phyloP scores from a whole-genome alignment of 2,113 vertebrate genomes.

The Notothenia rossii region DNA sequence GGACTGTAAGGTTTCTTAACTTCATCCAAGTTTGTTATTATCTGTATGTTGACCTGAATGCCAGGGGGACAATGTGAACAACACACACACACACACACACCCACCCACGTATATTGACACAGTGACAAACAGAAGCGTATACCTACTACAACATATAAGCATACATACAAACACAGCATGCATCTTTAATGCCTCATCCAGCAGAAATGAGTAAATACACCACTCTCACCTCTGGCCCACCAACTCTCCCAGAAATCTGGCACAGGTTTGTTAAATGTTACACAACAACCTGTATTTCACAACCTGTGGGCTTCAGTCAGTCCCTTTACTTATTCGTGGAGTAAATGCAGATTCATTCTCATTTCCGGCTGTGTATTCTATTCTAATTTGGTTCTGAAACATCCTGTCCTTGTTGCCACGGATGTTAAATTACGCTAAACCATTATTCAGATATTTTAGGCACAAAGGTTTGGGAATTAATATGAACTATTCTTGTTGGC shows the following conservation, averaged over 20 bases:
- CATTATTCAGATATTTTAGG: conserved; percentile 36
- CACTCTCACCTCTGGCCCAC: conserved; percentile 60
- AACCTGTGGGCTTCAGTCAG: conserved; percentile 57
- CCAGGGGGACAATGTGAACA: conserved; percentile 43
- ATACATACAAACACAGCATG: conserved; percentile 25
- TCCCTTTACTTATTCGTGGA: conserved; percentile 69
- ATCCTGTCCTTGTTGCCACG: conserved; percentile 25
- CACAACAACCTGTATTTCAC: conserved; percentile 73
- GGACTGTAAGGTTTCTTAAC: conserved; percentile 37
- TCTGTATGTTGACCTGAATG: conserved; percentile 43
- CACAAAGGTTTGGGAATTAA: conserved; percentile 11
- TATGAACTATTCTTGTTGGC: conserved; percentile 26
- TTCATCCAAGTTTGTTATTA: conserved; percentile 58
- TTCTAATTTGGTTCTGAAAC: conserved; percentile 30
- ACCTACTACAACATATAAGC: conserved; percentile 32
- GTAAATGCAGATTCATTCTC: conserved; percentile 49
- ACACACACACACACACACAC: conserved; percentile 19
- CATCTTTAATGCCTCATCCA: conserved; percentile 60
- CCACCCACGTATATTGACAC: conserved; percentile 28
- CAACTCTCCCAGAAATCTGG: conserved; percentile 64
- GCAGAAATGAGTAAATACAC: conserved; percentile 61
- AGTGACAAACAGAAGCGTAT: conserved; percentile 35
- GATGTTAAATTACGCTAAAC: conserved; percentile 33
- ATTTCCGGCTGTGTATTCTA: conserved; percentile 32
- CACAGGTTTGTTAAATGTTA: conserved; percentile 70